A percentile compares a stretch with the other conserved stretches of the same genome.
Conservation (phyloP, 2,888 invertebrate species). For the Lasius fuliginosus region DNA sequence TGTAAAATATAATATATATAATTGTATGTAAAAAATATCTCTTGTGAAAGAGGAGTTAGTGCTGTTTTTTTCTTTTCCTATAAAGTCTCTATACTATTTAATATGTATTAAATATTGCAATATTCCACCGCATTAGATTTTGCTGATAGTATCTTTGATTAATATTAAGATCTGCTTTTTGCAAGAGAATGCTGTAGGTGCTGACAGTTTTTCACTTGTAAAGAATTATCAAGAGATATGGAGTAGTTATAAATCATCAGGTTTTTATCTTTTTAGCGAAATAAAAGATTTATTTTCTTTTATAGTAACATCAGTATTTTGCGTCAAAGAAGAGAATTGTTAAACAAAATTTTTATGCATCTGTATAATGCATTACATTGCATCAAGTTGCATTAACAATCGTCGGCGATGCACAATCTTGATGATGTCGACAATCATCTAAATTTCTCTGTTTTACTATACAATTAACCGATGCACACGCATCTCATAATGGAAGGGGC, state of each 20-base stretch:
- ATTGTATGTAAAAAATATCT: background rate
- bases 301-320: background rate
- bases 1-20: background rate
- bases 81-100: background rate
- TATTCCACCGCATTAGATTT: background rate
- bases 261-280: background rate
- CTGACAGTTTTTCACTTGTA: background rate
- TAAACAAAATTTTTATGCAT: background rate
- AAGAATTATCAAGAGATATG: background rate
- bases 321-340: background rate
- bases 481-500: constrained; percentile 70
- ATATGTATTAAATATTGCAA: background rate
- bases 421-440: background rate
- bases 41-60: background rate
- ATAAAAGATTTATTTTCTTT: constrained; percentile 6
- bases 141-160: background rate
- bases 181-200: background rate
- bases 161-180: background rate
- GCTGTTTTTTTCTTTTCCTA: background rate
- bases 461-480: constrained; percentile 70
- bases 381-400: background rate
- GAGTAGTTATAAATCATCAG: background rate
- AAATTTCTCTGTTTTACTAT: constrained; percentile 60
- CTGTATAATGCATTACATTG: background rate
- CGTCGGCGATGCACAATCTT: background rate